phyloP scores from a whole-genome alignment of 2,797 vertebrate species.

The Leptoclinus maculatus region DNA sequence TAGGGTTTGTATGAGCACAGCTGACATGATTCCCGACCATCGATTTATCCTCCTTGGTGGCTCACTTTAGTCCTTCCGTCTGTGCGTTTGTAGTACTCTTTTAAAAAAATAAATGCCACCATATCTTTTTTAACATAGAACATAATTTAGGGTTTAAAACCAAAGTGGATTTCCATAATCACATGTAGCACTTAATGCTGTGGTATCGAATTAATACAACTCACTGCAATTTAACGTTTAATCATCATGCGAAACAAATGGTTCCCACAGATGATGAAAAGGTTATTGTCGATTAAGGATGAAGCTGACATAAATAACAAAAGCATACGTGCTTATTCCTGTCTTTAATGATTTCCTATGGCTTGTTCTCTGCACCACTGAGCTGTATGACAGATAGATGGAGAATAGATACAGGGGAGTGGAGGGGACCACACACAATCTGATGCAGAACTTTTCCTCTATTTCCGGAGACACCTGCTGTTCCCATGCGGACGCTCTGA shows the following conservation, averaged over 20 bases:
- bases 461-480: conserved; percentile 54
- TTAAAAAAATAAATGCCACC: background rate
- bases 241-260: conserved; percentile 2
- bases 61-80: background rate
- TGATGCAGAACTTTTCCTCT: conserved; percentile 32
- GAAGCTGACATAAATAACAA: conserved; percentile 14
- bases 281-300: conserved; percentile 23
- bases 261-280: background rate
- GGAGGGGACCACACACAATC: background rate
- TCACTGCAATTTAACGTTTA: background rate
- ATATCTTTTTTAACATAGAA: background rate
- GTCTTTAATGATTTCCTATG: conserved; percentile 15
- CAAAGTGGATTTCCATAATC: background rate
- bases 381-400: conserved; percentile 16
- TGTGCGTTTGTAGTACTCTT: background rate
- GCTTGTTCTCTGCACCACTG: conserved; percentile 32
- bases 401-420: background rate
- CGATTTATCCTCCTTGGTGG: background rate
- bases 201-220: background rate
- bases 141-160: background rate
- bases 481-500: background rate
- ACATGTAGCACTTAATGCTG: background rate
- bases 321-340: background rate
- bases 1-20: background rate
- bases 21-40: conserved; percentile 19